These are phyloP conservation scores for Pygocentrus nattereri DNA, from an alignment of 2,797 vertebrate species.

Conservation along the genomic window DNA sequence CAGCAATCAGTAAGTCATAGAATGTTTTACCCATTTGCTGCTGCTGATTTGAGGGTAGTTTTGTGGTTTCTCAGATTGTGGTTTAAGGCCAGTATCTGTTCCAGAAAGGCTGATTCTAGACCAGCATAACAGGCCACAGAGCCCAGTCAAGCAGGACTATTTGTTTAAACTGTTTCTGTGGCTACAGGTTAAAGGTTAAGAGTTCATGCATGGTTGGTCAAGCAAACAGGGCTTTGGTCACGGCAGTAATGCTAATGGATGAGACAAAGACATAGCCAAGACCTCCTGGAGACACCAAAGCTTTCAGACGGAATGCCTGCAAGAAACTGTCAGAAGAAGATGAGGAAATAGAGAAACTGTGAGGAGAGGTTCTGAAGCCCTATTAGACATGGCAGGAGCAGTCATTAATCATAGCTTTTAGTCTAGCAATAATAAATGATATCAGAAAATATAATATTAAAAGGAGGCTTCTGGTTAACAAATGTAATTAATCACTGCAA, in stretches of 20 bases:
- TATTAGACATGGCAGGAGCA: neutral
- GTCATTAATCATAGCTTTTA: constrained; percentile 5
- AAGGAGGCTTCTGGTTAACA: too few species aligned
- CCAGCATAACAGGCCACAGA: constrained; percentile 1
- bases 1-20: neutral
- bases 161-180: constrained; percentile 51
- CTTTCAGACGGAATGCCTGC: neutral
- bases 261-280: constrained; percentile 27
- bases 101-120: constrained; percentile 21
- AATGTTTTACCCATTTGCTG: neutral
- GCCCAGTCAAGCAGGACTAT: constrained; percentile 37
- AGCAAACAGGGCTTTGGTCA: constrained; percentile 52
- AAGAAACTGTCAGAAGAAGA: constrained; percentile 16
- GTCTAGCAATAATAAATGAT: neutral
- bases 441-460: too few species aligned
- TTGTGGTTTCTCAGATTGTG: neutral
- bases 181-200: constrained; percentile 68
- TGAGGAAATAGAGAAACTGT: neutral
- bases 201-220: constrained; percentile 56
- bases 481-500: too few species aligned
- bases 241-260: constrained; percentile 32
- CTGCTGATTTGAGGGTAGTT: constrained; percentile 2
- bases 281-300: constrained; percentile 26
- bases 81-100: constrained; percentile 22
- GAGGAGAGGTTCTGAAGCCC: neutral